A percentile compares a stretch with the other conserved stretches of the same genome.
Evolutionary conservation across 1,140 invertebrate species (phyloP).

Genomic region (Samia ricini): DNA sequence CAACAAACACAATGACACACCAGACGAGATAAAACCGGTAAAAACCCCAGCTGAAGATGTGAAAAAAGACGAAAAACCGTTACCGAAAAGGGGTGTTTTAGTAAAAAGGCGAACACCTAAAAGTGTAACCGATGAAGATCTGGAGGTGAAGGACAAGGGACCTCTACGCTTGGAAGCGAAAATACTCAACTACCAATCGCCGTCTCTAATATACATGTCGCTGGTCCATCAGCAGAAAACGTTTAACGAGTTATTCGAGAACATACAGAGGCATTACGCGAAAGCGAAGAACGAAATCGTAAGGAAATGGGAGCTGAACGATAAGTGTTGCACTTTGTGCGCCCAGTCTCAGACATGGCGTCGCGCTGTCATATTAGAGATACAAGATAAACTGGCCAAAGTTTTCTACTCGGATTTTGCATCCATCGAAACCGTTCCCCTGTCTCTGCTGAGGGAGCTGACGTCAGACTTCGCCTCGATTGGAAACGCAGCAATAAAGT

Average conservation of each 20-base stretch:
- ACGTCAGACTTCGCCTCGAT: constrained; percentile 55
- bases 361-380: constrained; percentile 71
- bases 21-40: constrained; percentile 44
- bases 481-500: constrained; percentile 73
- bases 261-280: constrained; percentile 76
- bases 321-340: constrained; percentile 72
- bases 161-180: constrained; percentile 72
- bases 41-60: constrained; percentile 34
- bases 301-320: constrained; percentile 57
- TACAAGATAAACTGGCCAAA: constrained; percentile 50
- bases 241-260: constrained; percentile 56
- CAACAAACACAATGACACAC: constrained; percentile 39
- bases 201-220: constrained; percentile 77
- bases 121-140: constrained; percentile 31
- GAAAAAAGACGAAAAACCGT: constrained; percentile 19
- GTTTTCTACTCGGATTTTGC: constrained; percentile 79
- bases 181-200: constrained; percentile 70
- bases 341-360: constrained; percentile 72
- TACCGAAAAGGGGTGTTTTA: constrained; percentile 20
- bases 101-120: constrained; percentile 27
- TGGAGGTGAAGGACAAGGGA: constrained; percentile 65
- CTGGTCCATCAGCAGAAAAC: constrained; percentile 52
- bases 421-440: constrained; percentile 59
- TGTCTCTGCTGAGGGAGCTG: constrained; percentile 61
- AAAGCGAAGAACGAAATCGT: constrained; percentile 36